phyloP scores from a whole-genome alignment of 2,888 invertebrate species.

The Drosophila formosana region DNA sequence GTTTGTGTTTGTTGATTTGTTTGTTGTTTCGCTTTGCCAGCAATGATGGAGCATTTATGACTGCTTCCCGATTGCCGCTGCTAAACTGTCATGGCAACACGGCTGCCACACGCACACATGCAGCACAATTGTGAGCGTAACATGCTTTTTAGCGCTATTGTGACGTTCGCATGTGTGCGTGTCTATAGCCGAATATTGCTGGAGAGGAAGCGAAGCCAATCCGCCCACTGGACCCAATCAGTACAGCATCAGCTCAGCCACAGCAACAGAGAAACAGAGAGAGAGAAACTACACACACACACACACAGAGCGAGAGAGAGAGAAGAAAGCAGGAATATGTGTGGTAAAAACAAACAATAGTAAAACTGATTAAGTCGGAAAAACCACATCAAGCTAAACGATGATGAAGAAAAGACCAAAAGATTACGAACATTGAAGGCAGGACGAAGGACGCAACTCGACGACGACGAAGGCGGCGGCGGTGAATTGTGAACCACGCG shows the following conservation, averaged over 20 bases:
- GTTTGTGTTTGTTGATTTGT: slow-evolving; percentile 2
- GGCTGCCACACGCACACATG: neutral
- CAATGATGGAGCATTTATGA: slow-evolving; percentile 55
- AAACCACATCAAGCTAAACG: slow-evolving; percentile 81
- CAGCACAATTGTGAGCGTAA: slow-evolving; percentile 7
- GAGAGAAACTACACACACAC: slow-evolving; percentile 29
- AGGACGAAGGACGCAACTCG: slow-evolving; percentile 26
- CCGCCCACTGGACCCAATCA: slow-evolving; percentile 50
- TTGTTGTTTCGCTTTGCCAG: slow-evolving; percentile 23
- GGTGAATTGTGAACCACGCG: slow-evolving; percentile 22
- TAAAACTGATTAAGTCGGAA: slow-evolving; percentile 80
- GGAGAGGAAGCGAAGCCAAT: neutral
- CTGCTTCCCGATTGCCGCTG: slow-evolving; percentile 1
- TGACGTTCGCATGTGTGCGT: slow-evolving; percentile 11
- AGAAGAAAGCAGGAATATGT: slow-evolving; percentile 32
- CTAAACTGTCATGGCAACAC: slow-evolving; percentile 46
- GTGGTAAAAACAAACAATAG: slow-evolving; percentile 80
- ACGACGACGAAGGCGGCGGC: neutral
- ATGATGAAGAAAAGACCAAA: slow-evolving; percentile 78
- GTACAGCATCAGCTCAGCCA: slow-evolving; percentile 37
- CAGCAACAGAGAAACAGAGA: slow-evolving; percentile 17
- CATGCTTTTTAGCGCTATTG: slow-evolving; percentile 52
- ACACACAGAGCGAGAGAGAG: slow-evolving; percentile 17
- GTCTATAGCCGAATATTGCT: slow-evolving; percentile 13
- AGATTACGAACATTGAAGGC: slow-evolving; percentile 74